phyloP scores from a whole-genome alignment of 1,140 invertebrate species.

The Panagrolaimus sp. region DNA sequence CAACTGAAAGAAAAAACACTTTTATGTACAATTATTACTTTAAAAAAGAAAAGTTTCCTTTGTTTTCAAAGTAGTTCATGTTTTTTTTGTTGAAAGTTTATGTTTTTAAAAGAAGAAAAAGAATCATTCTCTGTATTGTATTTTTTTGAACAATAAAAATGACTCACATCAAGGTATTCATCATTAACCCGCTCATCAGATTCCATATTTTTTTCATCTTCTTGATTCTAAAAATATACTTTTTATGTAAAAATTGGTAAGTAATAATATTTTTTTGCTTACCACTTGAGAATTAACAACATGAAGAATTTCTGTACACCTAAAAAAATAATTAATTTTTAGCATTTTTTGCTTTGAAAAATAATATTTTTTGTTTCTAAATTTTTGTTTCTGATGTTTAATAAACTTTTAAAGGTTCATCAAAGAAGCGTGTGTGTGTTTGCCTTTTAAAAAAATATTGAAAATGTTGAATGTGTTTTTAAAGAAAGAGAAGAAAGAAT shows the following conservation, averaged over 20 bases:
- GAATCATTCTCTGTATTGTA: too few relatives aligned
- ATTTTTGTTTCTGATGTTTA: neutral
- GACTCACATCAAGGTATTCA: constrained; percentile 57
- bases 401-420: neutral
- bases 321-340: too few relatives aligned
- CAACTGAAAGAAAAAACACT: constrained; percentile 64
- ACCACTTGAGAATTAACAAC: constrained; percentile 54
- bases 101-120: too few relatives aligned
- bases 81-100: too few relatives aligned
- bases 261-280: constrained; percentile 8
- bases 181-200: constrained; percentile 58
- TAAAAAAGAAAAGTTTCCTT: too few relatives aligned
- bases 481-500: too few relatives aligned
- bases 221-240: constrained; percentile 46
- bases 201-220: constrained; percentile 50
- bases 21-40: constrained; percentile 16
- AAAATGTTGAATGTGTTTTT: neutral
- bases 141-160: neutral
- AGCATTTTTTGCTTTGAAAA: too few relatives aligned
- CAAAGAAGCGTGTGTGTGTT: neutral
- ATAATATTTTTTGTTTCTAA: constrained; percentile 39
- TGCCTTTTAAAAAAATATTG: neutral
- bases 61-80: too few relatives aligned
- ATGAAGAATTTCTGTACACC: constrained; percentile 55
- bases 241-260: constrained; percentile 16